Base-by-base conservation (phyloP, 2,888 invertebrate species). In the Nebria brevicollis region DNA sequence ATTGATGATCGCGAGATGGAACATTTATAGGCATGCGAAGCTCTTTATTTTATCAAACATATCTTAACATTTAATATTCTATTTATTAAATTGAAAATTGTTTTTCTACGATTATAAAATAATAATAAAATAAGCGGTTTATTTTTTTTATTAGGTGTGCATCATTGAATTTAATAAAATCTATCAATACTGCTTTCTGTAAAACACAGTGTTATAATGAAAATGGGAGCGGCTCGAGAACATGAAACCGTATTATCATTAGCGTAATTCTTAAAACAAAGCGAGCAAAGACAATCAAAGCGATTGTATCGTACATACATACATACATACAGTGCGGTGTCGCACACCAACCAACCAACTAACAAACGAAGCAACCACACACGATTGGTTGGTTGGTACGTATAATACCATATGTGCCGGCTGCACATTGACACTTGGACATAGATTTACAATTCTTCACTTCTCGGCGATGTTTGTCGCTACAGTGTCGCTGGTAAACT, bases 231-330 rank as follows among this genome's bases (percentile, higher is more conserved):
- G 68, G 25, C 68, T 10, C 13, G 8, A 11, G 26, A 68, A 68
- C 68, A 68, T 10, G 26, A 68, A 20, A 68, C 10, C 3, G 68
- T 68, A 68, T 68, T 68, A 68, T 26, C 68, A 68, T 68, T 68
- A 68, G 26, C 68, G 68, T 68, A 68, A 68, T 68, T 68, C 68
- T 68, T 68, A 68, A 68, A 68, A 68, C 68, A 68, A 68, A 25
- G 68, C 54, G 26, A 68, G 68, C 26, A 68, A 26, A 26, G n/a
- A 26, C 26, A 68, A 68, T 54, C 54, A 54, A 4, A 7, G 54
- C 54, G 54, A 54, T 54, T 54, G 54, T 54, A 54, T 54, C 54
- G 20, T 20, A 20, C 20, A 20, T 20, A 20, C 20, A 20, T 20
- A 20, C 20, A 20, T 20, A 20, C 20, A 20, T 20, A 20, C 20